Percentiles rank a stretch among this genome's conserved stretches.
Evolutionary conservation across 2,888 invertebrate genomes (phyloP).

Genomic region (Rhopalosiphum nymphaeae): DNA sequence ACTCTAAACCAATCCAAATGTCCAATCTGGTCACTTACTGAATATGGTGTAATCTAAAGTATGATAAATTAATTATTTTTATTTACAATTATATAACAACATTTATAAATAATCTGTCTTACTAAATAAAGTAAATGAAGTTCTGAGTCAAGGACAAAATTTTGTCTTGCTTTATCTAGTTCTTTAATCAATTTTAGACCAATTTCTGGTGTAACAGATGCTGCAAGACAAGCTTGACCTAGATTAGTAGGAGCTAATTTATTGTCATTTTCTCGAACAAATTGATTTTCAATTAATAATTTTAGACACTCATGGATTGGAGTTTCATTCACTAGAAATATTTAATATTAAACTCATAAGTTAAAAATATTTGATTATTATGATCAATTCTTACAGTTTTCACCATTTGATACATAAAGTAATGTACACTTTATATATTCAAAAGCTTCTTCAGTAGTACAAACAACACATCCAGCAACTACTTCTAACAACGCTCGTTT

Average conservation of each 20-base stretch:
- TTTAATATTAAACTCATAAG: background rate
- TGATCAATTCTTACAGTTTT: constrained; percentile 35
- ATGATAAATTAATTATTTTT: constrained; percentile 2
- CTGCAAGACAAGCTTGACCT: constrained; percentile 91
- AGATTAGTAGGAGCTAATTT: constrained; percentile 81
- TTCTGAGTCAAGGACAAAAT: constrained; percentile 93
- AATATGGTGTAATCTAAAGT: constrained; percentile 85
- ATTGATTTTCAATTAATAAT: constrained; percentile 74
- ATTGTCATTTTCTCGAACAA: constrained; percentile 74
- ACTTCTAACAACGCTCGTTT: constrained; percentile 79
- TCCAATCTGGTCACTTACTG: constrained; percentile 83
- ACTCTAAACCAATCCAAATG: constrained; percentile 86
- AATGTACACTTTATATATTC: constrained; percentile 86
- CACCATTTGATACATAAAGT: constrained; percentile 71
- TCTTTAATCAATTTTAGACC: constrained; percentile 90
- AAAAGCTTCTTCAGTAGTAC: constrained; percentile 79
- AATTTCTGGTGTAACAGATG: constrained; percentile 95
- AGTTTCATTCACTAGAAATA: constrained; percentile 52
- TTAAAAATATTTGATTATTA: constrained; percentile 10
- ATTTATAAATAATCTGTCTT: constrained; percentile 38
- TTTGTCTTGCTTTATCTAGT: constrained; percentile 88
- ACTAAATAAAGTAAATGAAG: constrained; percentile 95
- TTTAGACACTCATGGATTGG: constrained; percentile 49
- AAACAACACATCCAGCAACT: constrained; percentile 88
- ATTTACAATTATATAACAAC: background rate